Evolutionary conservation across 2,888 invertebrate genomes (phyloP).

Genomic region (Phyllotreta cruciferae): DNA sequence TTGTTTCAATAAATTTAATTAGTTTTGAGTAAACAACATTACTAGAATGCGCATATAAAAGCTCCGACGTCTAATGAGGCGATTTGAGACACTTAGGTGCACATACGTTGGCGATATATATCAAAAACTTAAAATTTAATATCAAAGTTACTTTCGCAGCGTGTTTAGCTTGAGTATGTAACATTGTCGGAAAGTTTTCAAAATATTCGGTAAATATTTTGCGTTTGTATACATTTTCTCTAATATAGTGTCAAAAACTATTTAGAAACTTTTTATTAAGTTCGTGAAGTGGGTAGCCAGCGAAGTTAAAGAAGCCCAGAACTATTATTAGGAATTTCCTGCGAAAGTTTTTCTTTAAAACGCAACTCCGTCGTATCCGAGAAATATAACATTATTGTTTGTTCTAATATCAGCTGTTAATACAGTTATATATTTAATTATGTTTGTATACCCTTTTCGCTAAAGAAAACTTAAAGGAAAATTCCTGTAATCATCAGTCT

Average conservation of each 20-base stretch:
- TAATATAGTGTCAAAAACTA: slow-evolving; percentile 43
- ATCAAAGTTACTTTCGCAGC: slow-evolving; percentile 4
- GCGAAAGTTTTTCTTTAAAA: too few species aligned
- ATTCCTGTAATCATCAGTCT: slow-evolving; percentile 14
- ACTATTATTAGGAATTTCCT: too few species aligned
- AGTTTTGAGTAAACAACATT: too few species aligned
- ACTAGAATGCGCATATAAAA: too few species aligned
- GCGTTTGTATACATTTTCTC: slow-evolving; percentile 35
- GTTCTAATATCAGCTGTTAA: slow-evolving; percentile 1
- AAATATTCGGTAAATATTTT: slow-evolving; percentile 41
- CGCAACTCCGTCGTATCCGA: too few species aligned
- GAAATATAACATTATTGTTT: too few species aligned
- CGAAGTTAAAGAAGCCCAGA: slow-evolving; percentile 25
- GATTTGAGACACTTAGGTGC: slow-evolving; percentile 24
- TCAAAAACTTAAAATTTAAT: slow-evolving; percentile 7
- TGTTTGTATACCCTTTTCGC: slow-evolving; percentile 3
- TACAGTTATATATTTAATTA: neutral
- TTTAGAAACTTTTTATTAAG: slow-evolving; percentile 45
- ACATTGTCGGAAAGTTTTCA: slow-evolving; percentile 14
- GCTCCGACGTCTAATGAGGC: slow-evolving; percentile 17
- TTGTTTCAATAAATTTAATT: slow-evolving; percentile 28
- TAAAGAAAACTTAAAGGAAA: slow-evolving; percentile 5
- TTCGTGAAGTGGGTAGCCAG: slow-evolving; percentile 36
- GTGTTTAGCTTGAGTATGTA: neutral
- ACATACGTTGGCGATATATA: neutral